Conservation (phyloP, 2,113 vertebrate genomes). For the Lagopus muta region DNA sequence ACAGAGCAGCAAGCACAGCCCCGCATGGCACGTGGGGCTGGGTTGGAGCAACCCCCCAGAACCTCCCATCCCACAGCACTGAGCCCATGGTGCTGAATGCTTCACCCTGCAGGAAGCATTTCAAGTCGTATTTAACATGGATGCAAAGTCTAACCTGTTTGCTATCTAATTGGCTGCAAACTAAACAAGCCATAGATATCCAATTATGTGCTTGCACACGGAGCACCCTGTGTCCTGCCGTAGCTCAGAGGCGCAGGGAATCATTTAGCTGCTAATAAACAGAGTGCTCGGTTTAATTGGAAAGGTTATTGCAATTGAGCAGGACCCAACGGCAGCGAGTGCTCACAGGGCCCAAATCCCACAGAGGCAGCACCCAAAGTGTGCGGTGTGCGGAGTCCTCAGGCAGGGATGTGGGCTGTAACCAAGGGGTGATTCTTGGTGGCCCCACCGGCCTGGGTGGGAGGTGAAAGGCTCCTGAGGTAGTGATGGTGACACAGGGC, state of each 20-base stretch:
- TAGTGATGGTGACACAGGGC: not conserved
- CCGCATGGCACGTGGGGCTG: no score
- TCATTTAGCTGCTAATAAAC: conserved; percentile 66
- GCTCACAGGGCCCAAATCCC: no score
- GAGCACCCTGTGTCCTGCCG: not conserved
- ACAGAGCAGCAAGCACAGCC: no score
- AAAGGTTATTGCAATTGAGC: conserved; percentile 59
- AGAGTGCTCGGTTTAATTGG: conserved; percentile 57
- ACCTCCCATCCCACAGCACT: not conserved
- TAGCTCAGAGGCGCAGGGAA: conserved; percentile 66
- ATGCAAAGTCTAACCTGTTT: conserved; percentile 16
- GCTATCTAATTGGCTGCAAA: conserved; percentile 57
- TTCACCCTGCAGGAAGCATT: not conserved
- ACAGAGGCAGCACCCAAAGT: not conserved
- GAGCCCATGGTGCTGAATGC: not conserved
- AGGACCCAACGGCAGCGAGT: not conserved
- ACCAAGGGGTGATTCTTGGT: rapidly evolving
- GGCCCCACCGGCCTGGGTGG: not conserved
- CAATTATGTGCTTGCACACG: conserved; percentile 30
- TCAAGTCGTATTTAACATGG: not conserved
- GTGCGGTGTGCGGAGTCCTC: no score
- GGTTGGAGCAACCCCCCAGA: no score
- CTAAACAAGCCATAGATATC: conserved; percentile 47
- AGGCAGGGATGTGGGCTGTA: rapidly evolving
- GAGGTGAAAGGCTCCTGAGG: not conserved